Conservation (phyloP, 2,888 invertebrate species). For the Miltochrista miniata region DNA sequence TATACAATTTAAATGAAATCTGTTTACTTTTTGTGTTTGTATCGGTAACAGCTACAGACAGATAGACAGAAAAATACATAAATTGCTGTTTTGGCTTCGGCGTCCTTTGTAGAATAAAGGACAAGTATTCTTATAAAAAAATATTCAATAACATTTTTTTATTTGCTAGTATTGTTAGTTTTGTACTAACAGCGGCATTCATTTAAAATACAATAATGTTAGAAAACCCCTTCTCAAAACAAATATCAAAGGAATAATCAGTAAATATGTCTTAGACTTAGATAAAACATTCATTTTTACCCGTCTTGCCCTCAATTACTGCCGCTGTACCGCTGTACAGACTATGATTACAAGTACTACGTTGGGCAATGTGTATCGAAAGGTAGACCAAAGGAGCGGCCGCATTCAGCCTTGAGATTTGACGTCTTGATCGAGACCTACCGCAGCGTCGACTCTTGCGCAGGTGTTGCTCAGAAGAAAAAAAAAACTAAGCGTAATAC, state of each 20-base stretch:
- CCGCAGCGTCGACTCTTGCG: slow-evolving; percentile 75
- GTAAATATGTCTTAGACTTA: background rate
- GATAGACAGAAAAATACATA: too few relatives aligned
- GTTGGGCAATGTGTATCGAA: slow-evolving; percentile 71
- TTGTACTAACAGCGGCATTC: slow-evolving; percentile 13
- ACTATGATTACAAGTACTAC: slow-evolving; percentile 58
- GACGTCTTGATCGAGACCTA: slow-evolving; percentile 83
- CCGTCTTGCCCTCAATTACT: slow-evolving; percentile 50
- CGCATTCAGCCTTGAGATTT: slow-evolving; percentile 77
- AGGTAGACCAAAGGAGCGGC: slow-evolving; percentile 62
- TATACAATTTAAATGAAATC: too few relatives aligned
- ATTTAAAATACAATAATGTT: background rate
- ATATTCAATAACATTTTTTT: too few relatives aligned
- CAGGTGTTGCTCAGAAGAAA: slow-evolving; percentile 71
- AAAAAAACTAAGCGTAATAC: slow-evolving; percentile 76
- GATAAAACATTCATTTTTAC: slow-evolving; percentile 22
- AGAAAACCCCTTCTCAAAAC: too few relatives aligned
- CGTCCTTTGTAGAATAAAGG: too few relatives aligned
- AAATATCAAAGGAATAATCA: too few relatives aligned
- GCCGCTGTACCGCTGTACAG: slow-evolving; percentile 47
- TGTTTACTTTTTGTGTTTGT: too few relatives aligned
- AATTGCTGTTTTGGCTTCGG: too few relatives aligned
- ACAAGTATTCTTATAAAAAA: too few relatives aligned
- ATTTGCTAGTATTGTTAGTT: too few relatives aligned
- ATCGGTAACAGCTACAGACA: too few relatives aligned